A percentile compares a stretch with the other conserved stretches of the same genome.
phyloP scores from a whole-genome alignment of 2,888 invertebrate species.

The Conistra vaccinii region DNA sequence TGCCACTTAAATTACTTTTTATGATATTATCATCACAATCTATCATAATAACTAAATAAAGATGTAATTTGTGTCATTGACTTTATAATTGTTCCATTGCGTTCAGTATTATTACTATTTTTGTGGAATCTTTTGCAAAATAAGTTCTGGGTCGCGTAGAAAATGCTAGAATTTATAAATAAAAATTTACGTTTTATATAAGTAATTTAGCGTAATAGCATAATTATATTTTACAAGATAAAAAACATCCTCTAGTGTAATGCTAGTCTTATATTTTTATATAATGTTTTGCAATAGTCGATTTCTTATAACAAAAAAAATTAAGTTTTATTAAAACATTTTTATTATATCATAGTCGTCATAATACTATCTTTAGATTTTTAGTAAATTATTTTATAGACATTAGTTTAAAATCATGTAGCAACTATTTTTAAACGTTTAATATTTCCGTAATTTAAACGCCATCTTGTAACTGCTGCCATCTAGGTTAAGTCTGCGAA shows the following conservation, averaged over 20 bases:
- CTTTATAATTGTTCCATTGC: conserved; percentile 30
- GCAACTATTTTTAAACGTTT: conserved; percentile 44
- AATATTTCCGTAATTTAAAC: conserved; percentile 39
- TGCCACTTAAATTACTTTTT: background rate
- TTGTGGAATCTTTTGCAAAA: conserved; percentile 18
- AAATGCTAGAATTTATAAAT: conserved; percentile 51
- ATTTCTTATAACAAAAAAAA: conserved; percentile 20
- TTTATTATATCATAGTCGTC: conserved; percentile 48
- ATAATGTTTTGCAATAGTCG: conserved; percentile 50
- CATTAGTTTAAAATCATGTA: conserved; percentile 32
- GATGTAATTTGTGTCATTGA: conserved; percentile 11
- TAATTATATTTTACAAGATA: conserved; percentile 52
- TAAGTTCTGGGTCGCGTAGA: conserved; percentile 36
- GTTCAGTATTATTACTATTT: conserved; percentile 57
- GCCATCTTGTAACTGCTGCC: conserved; percentile 63
- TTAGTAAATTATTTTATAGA: conserved; percentile 60
- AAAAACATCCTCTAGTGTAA: conserved; percentile 57
- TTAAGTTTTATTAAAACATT: conserved; percentile 18
- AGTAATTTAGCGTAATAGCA: conserved; percentile 47
- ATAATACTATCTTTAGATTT: conserved; percentile 55
- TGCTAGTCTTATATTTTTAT: conserved; percentile 64
- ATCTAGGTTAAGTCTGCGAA: conserved; percentile 53
- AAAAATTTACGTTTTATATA: conserved; percentile 18
- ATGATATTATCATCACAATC: conserved; percentile 43
- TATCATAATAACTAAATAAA: conserved; percentile 46